Evolutionary conservation across 2,113 vertebrate species (phyloP), one percentile per base, ranked within the genome.

Genomic region (Mus spicilegus): DNA sequence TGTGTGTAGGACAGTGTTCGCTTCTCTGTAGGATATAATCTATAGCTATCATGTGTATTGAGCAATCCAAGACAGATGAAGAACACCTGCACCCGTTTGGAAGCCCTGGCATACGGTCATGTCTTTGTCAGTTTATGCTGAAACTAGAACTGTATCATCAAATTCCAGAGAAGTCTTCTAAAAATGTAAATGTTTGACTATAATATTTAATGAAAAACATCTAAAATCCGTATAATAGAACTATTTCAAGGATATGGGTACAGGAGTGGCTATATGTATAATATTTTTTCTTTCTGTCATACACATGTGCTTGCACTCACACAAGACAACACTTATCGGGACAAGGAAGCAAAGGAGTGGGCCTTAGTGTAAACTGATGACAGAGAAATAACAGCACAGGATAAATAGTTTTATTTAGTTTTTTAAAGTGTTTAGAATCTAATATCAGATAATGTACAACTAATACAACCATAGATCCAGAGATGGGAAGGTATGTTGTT

Each of bases 1-100:
- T 12, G 5, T 3, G 26, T 5, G 22, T 12, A 46, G 42, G 10
- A 3, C 2, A 5, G 10, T 2, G 13, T 2, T 0, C 3, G n/a
- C n/a, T 2, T 0, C 3, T 42, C n/a, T 24, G 3, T 26, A 3
- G 5, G 6, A 0, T 30, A 20, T 28, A 65, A 11, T 51, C 36
- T 76, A 28, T 8, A 39, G 36, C 33, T 22, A 2, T 39, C 51
- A 30, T 33, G 51, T 28, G 7, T 36, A 65, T 26, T 19, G 24
- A 87, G 8, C 1, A 65, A 7, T 7, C 49, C 39, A 42, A 49
- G 63, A 51, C 36, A 4, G 24, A 72, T 42, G 67, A n/a, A 39
- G 3, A 26, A 1, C 6, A 1, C 0, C 51, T 54, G n/a, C 3
- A 16, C 80, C 19, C 33, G 13, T 28, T 26, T 61, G 56, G 30